Conservation (phyloP, 2,888 invertebrate genomes). For the Seira musarum region DNA sequence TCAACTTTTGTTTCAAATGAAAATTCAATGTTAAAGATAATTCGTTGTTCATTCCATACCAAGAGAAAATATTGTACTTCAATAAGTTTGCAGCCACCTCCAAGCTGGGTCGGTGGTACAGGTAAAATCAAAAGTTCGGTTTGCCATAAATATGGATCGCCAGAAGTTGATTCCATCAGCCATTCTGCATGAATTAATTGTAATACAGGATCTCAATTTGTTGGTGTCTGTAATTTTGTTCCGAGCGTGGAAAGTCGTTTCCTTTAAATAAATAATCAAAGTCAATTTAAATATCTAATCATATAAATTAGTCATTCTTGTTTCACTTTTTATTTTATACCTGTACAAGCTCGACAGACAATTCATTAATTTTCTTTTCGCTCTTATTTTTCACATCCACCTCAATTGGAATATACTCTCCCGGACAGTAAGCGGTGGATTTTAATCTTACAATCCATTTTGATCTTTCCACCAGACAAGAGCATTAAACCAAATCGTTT, state of each 20-base stretch:
- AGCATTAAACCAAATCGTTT: slow-evolving; percentile 87
- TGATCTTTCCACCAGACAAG: slow-evolving; percentile 79
- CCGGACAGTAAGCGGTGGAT: slow-evolving; percentile 83
- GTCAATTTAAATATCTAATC: no score
- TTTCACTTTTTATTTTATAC: slow-evolving; percentile 7
- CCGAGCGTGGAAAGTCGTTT: neutral
- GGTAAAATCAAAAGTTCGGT: slow-evolving; percentile 81
- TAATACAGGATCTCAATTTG: slow-evolving; percentile 10
- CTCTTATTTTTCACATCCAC: slow-evolving; percentile 85
- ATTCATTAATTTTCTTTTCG: slow-evolving; percentile 78
- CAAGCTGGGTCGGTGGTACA: slow-evolving; percentile 83
- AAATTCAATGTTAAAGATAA: no score
- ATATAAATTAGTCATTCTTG: neutral
- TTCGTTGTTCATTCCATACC: slow-evolving; percentile 72
- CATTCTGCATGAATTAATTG: slow-evolving; percentile 77
- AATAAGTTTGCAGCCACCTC: slow-evolving; percentile 81
- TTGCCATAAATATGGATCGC: slow-evolving; percentile 77
- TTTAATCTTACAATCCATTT: slow-evolving; percentile 80
- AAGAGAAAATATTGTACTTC: slow-evolving; percentile 83
- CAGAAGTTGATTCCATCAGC: slow-evolving; percentile 78
- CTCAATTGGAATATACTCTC: slow-evolving; percentile 81
- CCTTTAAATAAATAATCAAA: neutral
- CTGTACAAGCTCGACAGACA: slow-evolving; percentile 71
- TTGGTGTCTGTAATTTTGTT: slow-evolving; percentile 11
- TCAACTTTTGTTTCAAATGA: no score